Base-by-base conservation (phyloP, 1,140 invertebrate species). In the Papilio glaucus region DNA sequence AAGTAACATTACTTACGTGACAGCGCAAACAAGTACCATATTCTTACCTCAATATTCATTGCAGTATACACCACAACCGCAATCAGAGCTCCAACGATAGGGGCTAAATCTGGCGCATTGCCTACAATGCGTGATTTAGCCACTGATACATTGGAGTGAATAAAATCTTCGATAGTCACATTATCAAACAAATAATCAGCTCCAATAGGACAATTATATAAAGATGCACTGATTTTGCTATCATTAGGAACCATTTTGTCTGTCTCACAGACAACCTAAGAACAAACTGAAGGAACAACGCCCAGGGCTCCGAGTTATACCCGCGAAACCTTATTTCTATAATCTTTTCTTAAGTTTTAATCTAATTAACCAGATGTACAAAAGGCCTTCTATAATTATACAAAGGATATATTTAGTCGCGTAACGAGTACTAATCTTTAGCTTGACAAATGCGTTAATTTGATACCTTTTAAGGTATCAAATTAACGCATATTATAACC, bases 251-350 rank as follows among this genome's bases (percentile, higher is more conserved):
- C 9, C 62, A 65, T 65, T 39, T 65, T 65, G 62, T 65, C 62
- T 39, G 37, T 38, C 29, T 65, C 62, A 24, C 37, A 65, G 62
- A 65, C 62, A 65, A 39, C 37, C 62, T 65, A 65, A 65, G 62
- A 65, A 65, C 37, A 65, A 39, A 65, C 62, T 65, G 62, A 65
- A 65, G 62, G 60, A 65, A 65, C 29, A 38, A 65, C n/a, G 33
- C 1, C 9, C 7, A 38, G 9, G 9, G 7, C 33, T 39, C 29
- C 1, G 3, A 65, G 33, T 33, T 65, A 65, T 38, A 38, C 13
- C 33, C 33, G 62, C 5, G 62, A 65, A 65, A 65, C 62, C 62
- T 38, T 65, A 65, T 65, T 38, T 38, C 10, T 38, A 39, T 39
- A 65, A 65, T 65, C 62, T 65, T 38, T 33, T 38, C 62, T 38